Base-by-base conservation (phyloP, 2,888 invertebrate genomes). In the Andrena flavipes region DNA sequence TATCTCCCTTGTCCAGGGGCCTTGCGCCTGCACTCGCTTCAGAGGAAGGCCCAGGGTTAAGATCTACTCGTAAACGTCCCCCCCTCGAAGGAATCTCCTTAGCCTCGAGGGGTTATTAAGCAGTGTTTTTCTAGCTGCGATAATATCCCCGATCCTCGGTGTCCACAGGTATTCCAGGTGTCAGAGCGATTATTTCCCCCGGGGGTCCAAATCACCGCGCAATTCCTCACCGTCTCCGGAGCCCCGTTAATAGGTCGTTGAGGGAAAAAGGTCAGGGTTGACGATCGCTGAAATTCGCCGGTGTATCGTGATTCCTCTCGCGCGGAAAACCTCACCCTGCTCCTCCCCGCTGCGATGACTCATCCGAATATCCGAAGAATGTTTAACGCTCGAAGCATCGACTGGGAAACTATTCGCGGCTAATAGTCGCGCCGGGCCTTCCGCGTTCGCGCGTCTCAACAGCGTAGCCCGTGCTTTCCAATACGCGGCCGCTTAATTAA, bases 221-320 rank as follows among this genome's bases (percentile, higher is more conserved):
- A 81, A 83, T 83, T 79, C 68, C 67, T 73, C 62, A 35, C 49
- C 7, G 54, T 1, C 48, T 65, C 65, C 35, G 10, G 42, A 23
- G 33, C 16, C 30, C 75, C 49, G 71, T 77, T 81, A 85, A 67
- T 67, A 76, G 72, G 72, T 69, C 72, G 71, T 35, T 48, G 59
- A 29, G 68, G 74, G 67, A 72, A 86, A 88, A 88, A 88, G 86
- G 84, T 87, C 88, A 88, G 80, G 87, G 86, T 67, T 76, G 64
- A 65, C 29, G 49, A 48, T 68, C 76, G 69, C 54, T 63, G 86
- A 82, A 84, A 88, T 84, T 88, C 73, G 79, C 84, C 76, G 67
- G 49, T 26, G 33, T 60, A 59, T 59, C 77, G 64, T 10, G 42
- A 77, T 63, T 5, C 20, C 48, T 4, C 1, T 1, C 33, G 23